Evolutionary conservation across 92 coral and sea anemone genomes (phyloP).

Genomic region (Epizoanthus rinbou): DNA sequence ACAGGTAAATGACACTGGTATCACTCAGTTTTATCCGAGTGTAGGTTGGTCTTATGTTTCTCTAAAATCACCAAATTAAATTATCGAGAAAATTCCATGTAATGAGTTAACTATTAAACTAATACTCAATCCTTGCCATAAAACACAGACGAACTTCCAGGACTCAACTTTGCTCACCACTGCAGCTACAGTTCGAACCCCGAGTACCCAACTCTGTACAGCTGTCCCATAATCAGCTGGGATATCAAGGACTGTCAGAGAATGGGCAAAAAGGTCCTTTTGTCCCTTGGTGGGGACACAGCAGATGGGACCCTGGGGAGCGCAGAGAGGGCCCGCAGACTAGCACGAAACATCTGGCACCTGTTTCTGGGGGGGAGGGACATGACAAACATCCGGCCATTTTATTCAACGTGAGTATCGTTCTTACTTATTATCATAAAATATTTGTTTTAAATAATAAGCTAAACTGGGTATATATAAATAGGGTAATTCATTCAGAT

Average conservation of each 20-base stretch:
- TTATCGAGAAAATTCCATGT: too few species aligned
- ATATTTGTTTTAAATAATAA: neutral
- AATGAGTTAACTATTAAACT: too few species aligned
- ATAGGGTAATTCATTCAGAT: too few species aligned
- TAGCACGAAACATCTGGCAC: constrained; percentile 81
- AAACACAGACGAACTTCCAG: constrained; percentile 66
- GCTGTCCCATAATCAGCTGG: constrained; percentile 82
- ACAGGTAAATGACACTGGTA: too few species aligned
- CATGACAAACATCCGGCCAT: constrained; percentile 65
- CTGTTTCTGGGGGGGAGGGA: constrained; percentile 84
- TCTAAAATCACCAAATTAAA: neutral
- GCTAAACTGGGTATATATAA: too few species aligned
- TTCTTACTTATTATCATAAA: neutral
- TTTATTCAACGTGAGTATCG: constrained; percentile 44
- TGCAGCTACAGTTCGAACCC: constrained; percentile 80
- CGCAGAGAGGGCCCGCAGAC: constrained; percentile 59
- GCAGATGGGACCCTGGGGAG: constrained; percentile 84
- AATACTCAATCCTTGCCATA: too few species aligned
- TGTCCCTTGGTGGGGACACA: constrained; percentile 89
- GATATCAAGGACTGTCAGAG: constrained; percentile 86
- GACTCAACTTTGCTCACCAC: constrained; percentile 90
- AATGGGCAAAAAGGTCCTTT: constrained; percentile 77
- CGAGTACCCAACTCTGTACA: constrained; percentile 68
- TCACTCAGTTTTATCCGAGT: too few species aligned
- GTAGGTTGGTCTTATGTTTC: neutral